Base-by-base conservation (phyloP, 92 coral and sea anemone species). In the Phenganax subtilis region DNA sequence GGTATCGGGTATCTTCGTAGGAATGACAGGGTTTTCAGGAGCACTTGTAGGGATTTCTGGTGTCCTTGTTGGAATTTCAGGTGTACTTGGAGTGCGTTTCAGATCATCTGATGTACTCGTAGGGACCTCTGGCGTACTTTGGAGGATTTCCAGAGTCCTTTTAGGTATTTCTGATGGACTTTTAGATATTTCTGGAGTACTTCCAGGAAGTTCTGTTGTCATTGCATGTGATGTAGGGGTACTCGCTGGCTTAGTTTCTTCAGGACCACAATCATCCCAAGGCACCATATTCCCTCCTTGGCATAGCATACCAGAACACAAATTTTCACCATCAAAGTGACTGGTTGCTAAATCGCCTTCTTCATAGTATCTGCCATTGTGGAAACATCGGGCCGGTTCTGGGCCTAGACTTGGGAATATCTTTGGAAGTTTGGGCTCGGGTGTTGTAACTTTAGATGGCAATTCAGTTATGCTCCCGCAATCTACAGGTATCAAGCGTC, bases 401-500 rank as follows among this genome's bases (percentile, higher is more conserved):
- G 73, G 73, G 14, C 54, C 73, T 1, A 9, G 52, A 7, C 53
- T 29, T 68, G 73, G 54, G n/a, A 12, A n/a, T 6, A 37, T n/a
- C 30, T 37, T 37, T 37, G 47, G 3, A 37, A 20, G 15, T 37
- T 68, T 11, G 54, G 52, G 73, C 31, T 6, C 1, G 0, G 52
- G 47, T 14, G 20, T 3, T 8, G 7, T 8, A 8, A 20, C 73
- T 68, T 68, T 37, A 52, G 73, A 30, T 68, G 9, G 31, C 3
- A 0, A 10, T 1, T 3, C 30, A 7, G 72, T 25, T 27, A 68
- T 68, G 11, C 10, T 53, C 14, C 52, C 54, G 30, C 73, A 68
- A 61, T 79, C 63, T 73, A 67, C 53, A 64, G 83, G 58, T 52
- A 63, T 68, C 74, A 79, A 54, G 53, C 31, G 58, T 3, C 83